Evolutionary conservation across 2,797 vertebrate species (phyloP).

Genomic region (Oryzias dopingdopingensis): DNA sequence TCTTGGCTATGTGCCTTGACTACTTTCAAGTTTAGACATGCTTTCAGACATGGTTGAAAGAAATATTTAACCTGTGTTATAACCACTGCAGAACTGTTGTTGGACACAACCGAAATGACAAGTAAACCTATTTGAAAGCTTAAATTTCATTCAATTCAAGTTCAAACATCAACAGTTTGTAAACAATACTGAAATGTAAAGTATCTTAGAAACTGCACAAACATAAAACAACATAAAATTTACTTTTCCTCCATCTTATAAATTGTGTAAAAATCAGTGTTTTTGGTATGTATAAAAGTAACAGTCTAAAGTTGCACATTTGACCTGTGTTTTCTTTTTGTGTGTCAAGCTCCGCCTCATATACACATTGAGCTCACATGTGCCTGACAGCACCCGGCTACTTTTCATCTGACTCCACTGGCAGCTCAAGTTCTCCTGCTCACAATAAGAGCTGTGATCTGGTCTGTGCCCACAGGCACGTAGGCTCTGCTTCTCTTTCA

Average conservation of each 20-base stretch:
- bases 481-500: slow-evolving; percentile 43
- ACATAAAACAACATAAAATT: background rate
- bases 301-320: background rate
- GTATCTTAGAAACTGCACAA: background rate
- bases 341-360: background rate
- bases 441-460: slow-evolving; percentile 31
- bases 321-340: background rate
- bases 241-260: background rate
- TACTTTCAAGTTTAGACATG: too few species aligned
- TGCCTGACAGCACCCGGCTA: slow-evolving; percentile 14
- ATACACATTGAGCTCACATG: slow-evolving; percentile 5
- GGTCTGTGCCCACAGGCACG: slow-evolving; percentile 46
- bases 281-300: background rate
- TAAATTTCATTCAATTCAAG: too few species aligned
- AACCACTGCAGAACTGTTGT: too few species aligned
- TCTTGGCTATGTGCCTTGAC: too few species aligned
- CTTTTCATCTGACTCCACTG: slow-evolving; percentile 43
- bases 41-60: too few species aligned
- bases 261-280: background rate
- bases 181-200: too few species aligned
- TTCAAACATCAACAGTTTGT: too few species aligned
- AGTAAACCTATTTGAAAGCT: too few species aligned
- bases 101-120: too few species aligned
- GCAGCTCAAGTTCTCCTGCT: slow-evolving; percentile 42
- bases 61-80: too few species aligned